These are phyloP conservation scores for Hypotaenidia philippensis DNA, from an alignment of 2,797 vertebrate genomes.

Conservation along the genomic window DNA sequence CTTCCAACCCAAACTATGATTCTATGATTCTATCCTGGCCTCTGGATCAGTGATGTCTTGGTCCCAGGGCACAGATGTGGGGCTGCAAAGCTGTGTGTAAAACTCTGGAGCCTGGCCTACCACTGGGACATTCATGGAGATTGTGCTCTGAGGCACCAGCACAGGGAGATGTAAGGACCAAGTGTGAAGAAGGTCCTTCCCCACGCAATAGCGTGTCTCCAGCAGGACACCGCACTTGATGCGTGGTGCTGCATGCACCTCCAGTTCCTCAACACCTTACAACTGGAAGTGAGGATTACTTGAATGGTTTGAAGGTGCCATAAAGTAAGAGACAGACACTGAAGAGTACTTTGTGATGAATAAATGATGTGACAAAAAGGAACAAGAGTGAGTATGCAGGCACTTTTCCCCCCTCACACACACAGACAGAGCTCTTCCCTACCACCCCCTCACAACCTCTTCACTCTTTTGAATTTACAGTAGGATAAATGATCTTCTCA, in stretches of 20 bases:
- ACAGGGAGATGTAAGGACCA: neutral
- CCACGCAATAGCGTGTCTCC: accelerated
- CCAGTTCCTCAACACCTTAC: neutral
- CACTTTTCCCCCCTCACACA: accelerated
- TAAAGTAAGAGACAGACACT: neutral
- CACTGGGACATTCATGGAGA: accelerated
- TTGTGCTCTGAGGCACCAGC: neutral
- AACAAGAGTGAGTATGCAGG: neutral
- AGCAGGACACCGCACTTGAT: neutral
- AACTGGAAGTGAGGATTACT: neutral
- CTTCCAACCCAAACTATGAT: neutral
- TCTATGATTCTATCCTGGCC: neutral
- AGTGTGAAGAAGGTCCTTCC: neutral
- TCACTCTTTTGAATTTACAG: neutral
- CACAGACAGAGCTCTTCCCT: neutral
- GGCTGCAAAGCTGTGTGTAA: neutral
- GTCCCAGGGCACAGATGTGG: neutral
- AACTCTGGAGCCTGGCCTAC: accelerated
- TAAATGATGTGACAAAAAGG: conserved; percentile 53
- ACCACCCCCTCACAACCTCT: neutral
- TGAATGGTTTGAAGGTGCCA: neutral
- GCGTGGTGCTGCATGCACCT: neutral
- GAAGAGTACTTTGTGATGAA: conserved; percentile 36
- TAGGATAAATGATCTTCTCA: neutral
- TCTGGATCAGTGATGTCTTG: neutral